Conservation (phyloP, 2,113 vertebrate genomes). For the Myxocyprinus asiaticus region DNA sequence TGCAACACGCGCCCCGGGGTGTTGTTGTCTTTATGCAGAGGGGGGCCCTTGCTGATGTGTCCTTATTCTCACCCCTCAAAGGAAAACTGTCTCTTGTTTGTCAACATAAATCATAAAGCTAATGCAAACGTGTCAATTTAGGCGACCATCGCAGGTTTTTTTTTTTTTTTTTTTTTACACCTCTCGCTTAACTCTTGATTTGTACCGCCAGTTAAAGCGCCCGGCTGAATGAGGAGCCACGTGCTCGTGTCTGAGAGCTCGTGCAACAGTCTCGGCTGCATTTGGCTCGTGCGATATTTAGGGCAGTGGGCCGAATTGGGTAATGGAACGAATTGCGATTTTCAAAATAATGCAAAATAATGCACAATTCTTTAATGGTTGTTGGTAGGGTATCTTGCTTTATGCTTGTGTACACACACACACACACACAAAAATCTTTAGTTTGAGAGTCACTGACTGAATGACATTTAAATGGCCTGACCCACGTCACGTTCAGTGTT, state of each 20-base stretch:
- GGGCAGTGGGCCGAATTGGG: too few relatives aligned
- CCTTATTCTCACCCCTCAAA: constrained; percentile 42
- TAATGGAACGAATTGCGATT: too few relatives aligned
- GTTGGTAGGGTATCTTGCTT: too few relatives aligned
- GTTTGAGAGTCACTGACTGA: too few relatives aligned
- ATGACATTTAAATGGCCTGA: too few relatives aligned
- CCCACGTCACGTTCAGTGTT: too few relatives aligned
- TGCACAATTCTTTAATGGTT: too few relatives aligned
- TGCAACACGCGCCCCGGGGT: constrained; percentile 45
- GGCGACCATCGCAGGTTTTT: not conserved
- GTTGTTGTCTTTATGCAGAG: constrained; percentile 36
- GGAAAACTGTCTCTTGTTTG: constrained; percentile 45
- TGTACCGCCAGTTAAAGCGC: constrained; percentile 38
- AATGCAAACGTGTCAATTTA: not conserved
- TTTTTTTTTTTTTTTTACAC: not conserved
- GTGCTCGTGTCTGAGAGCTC: constrained; percentile 48
- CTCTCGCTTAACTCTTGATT: not conserved
- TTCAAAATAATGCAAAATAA: too few relatives aligned
- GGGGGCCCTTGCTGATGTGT: constrained; percentile 48
- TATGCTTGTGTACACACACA: too few relatives aligned
- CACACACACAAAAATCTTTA: too few relatives aligned
- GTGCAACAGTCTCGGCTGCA: constrained; percentile 14
- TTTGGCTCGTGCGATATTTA: not conserved
- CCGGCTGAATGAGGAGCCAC: constrained; percentile 48
- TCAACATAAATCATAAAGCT: constrained; percentile 41